Evolutionary conservation across 2,888 invertebrate genomes (phyloP), one percentile per base, ranked within the genome.

Genomic region (Pristionchus arcanus): DNA sequence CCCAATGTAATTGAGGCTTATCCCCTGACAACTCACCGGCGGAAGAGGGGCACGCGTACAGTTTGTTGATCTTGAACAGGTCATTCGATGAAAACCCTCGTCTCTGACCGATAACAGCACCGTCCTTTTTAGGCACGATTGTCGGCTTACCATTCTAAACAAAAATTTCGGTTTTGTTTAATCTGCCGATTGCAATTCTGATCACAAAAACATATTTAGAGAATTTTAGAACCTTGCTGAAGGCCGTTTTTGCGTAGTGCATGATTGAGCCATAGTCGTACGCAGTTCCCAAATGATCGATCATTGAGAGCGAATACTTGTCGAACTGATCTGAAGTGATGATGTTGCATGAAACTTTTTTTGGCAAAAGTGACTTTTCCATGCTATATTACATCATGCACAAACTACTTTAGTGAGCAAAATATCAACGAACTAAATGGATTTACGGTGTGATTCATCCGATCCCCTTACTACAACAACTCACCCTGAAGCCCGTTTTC

Each of bases 211-310:
- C 2, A 87, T 86, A 66, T 28, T n/a, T n/a, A 74, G 37, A 34
- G 13, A 34, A 74, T 4, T 4, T 53, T 83, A 5, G 25, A 16
- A 93, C 95, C 93, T 96, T 96, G 74, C 96, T 95, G 91, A 96
- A 96, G 21, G 96, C 96, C 86, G 95, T 95, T 63, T 95, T 95
- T 88, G 95, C 96, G 91, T 96, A 96, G 94, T 96, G 95, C 96
- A 96, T 96, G n/a, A 96, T 95, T 25, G 95, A 95, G 68, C 94
- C 95, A 93, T 95, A 96, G 90, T 96, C 96, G 91, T 96, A 96
- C 49, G 93, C 92, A 11, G 95, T 95, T 25, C 94, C 94, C 63
- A 95, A 90, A 90, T 95, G 94, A 90, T 95, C 95, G 90, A 95
- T 95, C 94, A 95, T 94, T 28, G 91, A 93, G 84, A 94, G 90